Evolutionary conservation across 2,797 vertebrate genomes (phyloP), one percentile per base, ranked within the genome.

Genomic region (Eleutherodactylus coqui): DNA sequence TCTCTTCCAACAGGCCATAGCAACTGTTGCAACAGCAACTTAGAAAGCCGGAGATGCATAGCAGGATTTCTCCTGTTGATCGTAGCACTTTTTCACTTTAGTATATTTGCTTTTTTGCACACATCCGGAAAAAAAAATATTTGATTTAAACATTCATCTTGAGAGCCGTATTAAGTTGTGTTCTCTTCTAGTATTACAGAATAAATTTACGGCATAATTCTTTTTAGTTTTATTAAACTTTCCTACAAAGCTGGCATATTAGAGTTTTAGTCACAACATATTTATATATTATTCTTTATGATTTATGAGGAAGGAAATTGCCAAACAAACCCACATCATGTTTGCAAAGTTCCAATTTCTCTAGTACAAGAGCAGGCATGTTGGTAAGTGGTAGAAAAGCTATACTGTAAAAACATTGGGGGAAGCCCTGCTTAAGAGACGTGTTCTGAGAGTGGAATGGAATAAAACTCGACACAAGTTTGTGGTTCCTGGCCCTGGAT

Each of bases 391-490:
- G 38, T 85, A 72, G 84, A 53, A 55, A 79, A 29, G 36, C 62
- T 79, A 79, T 67, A 70, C 75, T 85, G 72, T 51, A 69, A 47
- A 83, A 85, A 78, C 64, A 85, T 60, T 60, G 62, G 64, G 83
- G 84, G 34, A 85, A 79, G 24, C 75, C 75, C 36, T 32, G 38
- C 16, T 41, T 78, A 69, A 67, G 53, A 69, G 60, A 79, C 69
- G 77, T 53, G 38, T 38, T 38, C 62, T 75, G 41, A 47, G 73
- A 36, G 29, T 14, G 78, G 67, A 64, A n/a, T 75, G 21, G 43
- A 73, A 64, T 73, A 51, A 60, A 79, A 60, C 51, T 79, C 41
- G 11, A 60, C 75, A 27, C 41, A 85, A 75, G 67, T 49, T 29
- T 80, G 84, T 62, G 84, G 84, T 80, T 64, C 21, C 67, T 80